Base-by-base conservation (phyloP, 2,888 invertebrate genomes). In the Tortrix viridana region DNA sequence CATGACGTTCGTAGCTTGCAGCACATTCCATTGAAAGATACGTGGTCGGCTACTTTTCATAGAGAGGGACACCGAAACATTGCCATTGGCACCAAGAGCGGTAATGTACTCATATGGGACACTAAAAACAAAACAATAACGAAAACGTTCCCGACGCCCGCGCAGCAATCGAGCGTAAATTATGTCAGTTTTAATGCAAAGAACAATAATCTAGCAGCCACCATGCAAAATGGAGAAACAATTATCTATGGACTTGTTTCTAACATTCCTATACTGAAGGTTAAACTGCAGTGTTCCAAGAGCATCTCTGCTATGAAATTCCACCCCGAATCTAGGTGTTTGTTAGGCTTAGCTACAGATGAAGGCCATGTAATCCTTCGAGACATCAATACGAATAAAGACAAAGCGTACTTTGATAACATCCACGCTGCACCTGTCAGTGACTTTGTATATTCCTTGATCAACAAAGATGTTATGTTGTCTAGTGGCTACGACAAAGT, bases 341-440 rank as follows among this genome's bases (percentile, higher is more conserved):
- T 92, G 38, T 75, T 93, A 1, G 92, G 91, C 3, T 72, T 92
- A 46, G 90, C 92, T n/a, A 89, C 92, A n/a, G 91, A 92, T 66
- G 92, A 93, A 71, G 93, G 93, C 0, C 91, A 90, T 73, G 79
- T 93, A 22, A 75, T 90, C 9, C 74, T 93, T 6, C 79, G 88
- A 69, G 92, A 93, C 66, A 81, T 92, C 32, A 84, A 84, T 14
- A 86, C 86, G 1, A 90, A 92, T 66, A 92, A 89, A 74, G 92
- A 92, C 64, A 91, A 86, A 77, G 86, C 79, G 6, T 84, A 81
- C 65, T 89, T 90, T 81, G 88, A 91, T 71, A 88, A 89, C 71
- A 87, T 92, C 5, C 94, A 94, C 71, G 91, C 92, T 18, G 93
- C 94, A 3, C 93, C 93, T 1, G 92, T 94, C n/a, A 93, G 93